A percentile compares a stretch with the other conserved stretches of the same genome.
phyloP scores from a whole-genome alignment of 2,888 invertebrate species.

The Callyntrura guangdongensis region DNA sequence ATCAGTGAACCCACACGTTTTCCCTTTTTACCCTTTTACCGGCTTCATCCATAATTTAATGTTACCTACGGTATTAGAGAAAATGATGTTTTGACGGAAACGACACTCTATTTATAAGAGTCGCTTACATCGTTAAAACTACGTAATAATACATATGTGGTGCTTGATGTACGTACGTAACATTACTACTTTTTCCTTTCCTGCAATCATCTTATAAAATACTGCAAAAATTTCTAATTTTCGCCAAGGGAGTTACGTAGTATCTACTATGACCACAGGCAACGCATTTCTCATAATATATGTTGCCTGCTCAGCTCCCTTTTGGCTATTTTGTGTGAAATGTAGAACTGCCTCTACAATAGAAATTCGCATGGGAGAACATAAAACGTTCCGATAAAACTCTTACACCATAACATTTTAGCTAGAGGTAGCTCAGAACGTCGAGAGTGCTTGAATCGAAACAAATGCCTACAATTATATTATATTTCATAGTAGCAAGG shows the following conservation, averaged over 20 bases:
- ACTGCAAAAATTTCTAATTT: neutral
- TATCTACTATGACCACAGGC: neutral
- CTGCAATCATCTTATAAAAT: neutral
- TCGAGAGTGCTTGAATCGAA: neutral
- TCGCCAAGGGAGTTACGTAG: neutral
- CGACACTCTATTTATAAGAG: neutral
- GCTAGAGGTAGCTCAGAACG: neutral
- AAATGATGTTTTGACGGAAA: neutral
- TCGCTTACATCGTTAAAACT: neutral
- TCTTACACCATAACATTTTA: neutral
- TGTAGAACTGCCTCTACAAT: neutral
- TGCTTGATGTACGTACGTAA: neutral
- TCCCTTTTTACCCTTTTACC: constrained; percentile 6
- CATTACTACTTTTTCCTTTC: neutral
- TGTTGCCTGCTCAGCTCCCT: neutral
- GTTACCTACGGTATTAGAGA: neutral
- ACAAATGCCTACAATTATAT: neutral
- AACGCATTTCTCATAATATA: neutral
- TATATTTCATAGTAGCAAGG: constrained; percentile 17
- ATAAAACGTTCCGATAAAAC: neutral
- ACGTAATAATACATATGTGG: neutral
- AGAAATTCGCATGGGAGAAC: neutral
- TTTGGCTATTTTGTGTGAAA: neutral
- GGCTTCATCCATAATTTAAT: neutral
- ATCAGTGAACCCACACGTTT: constrained; percentile 31